These are phyloP conservation scores for Micropterix aruncella DNA, from an alignment of 2,888 invertebrate species.

Conservation along the genomic window DNA sequence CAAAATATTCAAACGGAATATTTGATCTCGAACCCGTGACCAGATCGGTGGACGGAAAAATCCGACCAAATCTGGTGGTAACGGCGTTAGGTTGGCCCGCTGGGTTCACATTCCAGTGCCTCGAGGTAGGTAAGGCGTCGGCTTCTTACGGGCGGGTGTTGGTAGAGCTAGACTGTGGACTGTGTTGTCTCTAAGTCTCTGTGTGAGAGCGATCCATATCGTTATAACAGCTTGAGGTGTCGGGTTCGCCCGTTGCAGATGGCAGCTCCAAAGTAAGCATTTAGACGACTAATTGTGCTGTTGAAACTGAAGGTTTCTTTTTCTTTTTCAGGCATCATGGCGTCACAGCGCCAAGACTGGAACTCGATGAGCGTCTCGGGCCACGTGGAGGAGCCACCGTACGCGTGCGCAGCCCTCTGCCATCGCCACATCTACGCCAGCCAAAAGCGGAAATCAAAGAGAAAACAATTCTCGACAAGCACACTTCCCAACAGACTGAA, in stretches of 20 bases:
- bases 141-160: too few relatives aligned
- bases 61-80: too few relatives aligned
- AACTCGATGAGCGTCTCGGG: neutral
- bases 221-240: conserved; percentile 3
- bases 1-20: too few relatives aligned
- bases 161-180: too few relatives aligned
- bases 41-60: too few relatives aligned
- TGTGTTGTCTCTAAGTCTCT: too few relatives aligned
- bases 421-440: conserved; percentile 5
- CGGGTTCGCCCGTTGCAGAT: too few relatives aligned
- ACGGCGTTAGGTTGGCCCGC: too few relatives aligned
- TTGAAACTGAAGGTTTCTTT: neutral
- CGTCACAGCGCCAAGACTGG: neutral
- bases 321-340: neutral
- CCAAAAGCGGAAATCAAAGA: conserved; percentile 9
- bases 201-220: too few relatives aligned
- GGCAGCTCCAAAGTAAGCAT: neutral
- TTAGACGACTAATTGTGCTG: conserved; percentile 1
- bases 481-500: conserved; percentile 9
- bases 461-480: conserved; percentile 8
- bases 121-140: too few relatives aligned
- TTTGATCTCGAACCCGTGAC: too few relatives aligned
- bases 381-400: neutral
- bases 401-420: neutral
- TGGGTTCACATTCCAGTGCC: too few relatives aligned